These are phyloP conservation scores for Pomatostomus ruficeps DNA, from an alignment of 2,113 vertebrate genomes.

Conservation along the genomic window DNA sequence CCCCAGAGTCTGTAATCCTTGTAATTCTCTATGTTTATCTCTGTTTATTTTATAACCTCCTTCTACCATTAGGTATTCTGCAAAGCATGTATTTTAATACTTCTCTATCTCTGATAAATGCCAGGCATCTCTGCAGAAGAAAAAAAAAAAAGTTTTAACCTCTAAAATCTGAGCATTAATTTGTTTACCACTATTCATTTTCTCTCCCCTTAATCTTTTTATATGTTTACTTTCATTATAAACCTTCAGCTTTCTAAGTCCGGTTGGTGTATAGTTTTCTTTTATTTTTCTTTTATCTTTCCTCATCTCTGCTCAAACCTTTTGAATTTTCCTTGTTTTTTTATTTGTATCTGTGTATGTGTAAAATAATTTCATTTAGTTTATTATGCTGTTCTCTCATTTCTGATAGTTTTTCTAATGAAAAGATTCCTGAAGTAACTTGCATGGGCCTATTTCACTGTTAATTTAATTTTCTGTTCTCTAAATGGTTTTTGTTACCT, in stretches of 20 bases:
- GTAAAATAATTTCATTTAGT: not conserved
- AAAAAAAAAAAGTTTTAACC: not conserved
- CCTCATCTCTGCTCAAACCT: not conserved
- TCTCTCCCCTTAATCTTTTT: not conserved
- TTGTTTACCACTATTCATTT: not conserved
- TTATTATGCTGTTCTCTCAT: not conserved
- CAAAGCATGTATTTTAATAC: not conserved
- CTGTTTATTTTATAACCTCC: not conserved
- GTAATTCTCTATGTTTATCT: not conserved
- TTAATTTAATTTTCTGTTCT: not conserved
- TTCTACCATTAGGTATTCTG: not conserved
- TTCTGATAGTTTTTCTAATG: not conserved
- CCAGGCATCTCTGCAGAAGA: not conserved
- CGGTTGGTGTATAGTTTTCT: not conserved
- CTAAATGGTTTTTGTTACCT: not conserved
- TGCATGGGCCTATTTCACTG: not conserved
- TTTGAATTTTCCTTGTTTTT: not conserved
- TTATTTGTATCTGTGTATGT: not conserved
- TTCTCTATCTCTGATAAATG: not conserved
- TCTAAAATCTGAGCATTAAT: not conserved
- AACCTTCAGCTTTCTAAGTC: not conserved
- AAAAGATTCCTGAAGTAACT: not conserved
- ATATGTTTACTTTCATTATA: not conserved
- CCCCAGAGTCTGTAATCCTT: not conserved
- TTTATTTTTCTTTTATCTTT: not conserved